Conservation (phyloP, 2,113 vertebrate species). For the Dasyornis broadbenti region DNA sequence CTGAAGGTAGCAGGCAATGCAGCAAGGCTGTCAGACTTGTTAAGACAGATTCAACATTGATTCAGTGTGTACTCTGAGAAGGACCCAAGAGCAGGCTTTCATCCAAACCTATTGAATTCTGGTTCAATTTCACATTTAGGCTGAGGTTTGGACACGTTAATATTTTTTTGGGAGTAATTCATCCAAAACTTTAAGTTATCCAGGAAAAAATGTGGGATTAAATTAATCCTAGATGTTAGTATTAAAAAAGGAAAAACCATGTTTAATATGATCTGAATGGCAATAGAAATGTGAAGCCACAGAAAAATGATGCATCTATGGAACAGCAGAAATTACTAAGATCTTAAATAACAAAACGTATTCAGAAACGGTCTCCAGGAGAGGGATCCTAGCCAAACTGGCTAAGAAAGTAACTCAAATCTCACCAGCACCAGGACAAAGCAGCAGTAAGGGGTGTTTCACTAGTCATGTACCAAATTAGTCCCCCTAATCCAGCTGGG, state of each 20-base stretch:
- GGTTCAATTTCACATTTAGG: constrained; percentile 13
- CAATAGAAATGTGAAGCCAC: constrained; percentile 26
- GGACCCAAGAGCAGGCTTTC: constrained; percentile 33
- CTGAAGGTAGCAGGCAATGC: neutral
- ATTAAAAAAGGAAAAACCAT: constrained; percentile 18
- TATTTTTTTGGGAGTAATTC: constrained; percentile 38
- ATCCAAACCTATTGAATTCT: constrained; percentile 48
- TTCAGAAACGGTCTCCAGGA: neutral
- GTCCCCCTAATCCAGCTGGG: neutral
- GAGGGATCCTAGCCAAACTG: neutral
- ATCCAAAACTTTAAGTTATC: constrained; percentile 49
- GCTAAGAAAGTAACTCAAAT: neutral
- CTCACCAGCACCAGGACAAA: neutral
- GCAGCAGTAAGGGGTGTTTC: neutral
- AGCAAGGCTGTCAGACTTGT: constrained; percentile 16
- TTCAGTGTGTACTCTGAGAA: constrained; percentile 7
- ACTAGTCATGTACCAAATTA: neutral
- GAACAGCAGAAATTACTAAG: neutral
- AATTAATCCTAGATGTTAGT: constrained; percentile 59
- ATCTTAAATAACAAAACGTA: neutral
- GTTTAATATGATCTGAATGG: constrained; percentile 41
- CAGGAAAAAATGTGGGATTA: constrained; percentile 56
- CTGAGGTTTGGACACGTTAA: constrained; percentile 54
- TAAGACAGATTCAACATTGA: neutral
- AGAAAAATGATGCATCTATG: constrained; percentile 14